These are phyloP conservation scores for Lepus europaeus DNA, from an alignment of 2,113 vertebrate species.

Conservation along the genomic window DNA sequence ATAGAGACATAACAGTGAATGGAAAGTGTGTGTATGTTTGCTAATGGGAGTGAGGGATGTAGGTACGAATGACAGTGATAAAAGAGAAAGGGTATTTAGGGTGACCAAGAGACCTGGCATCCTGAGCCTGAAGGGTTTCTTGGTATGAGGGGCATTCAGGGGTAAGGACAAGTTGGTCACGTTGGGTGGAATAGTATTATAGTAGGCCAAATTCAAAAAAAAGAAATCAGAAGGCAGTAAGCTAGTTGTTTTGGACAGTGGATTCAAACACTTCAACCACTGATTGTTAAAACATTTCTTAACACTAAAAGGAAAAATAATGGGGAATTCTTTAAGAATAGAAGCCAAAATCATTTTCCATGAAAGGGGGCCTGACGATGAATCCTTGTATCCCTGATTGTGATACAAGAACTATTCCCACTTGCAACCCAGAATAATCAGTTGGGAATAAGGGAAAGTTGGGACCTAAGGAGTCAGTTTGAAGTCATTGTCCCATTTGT, in stretches of 20 bases:
- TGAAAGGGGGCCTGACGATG: slow-evolving; percentile 12
- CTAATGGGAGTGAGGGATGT: not conserved
- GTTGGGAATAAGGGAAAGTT: not conserved
- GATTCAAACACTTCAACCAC: slow-evolving; percentile 41
- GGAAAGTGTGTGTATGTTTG: not conserved
- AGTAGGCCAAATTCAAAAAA: slow-evolving; percentile 4
- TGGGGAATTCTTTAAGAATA: slow-evolving; percentile 43
- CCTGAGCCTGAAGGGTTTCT: not conserved
- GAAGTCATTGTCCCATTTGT: not conserved
- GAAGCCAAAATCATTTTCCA: slow-evolving; percentile 31
- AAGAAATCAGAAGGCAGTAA: slow-evolving; percentile 17
- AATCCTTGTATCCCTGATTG: not conserved
- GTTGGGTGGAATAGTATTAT: not conserved
- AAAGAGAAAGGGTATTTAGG: not conserved
- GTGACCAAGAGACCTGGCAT: not conserved
- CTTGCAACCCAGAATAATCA: not conserved
- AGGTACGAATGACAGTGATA: not conserved
- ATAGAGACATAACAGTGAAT: not conserved
- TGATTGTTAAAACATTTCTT: slow-evolving; percentile 57
- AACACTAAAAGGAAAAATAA: slow-evolving; percentile 27
- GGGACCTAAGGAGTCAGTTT: not conserved
- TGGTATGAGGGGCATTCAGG: not conserved
- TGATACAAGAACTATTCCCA: not conserved
- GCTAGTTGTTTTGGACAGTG: not conserved
- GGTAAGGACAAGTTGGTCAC: not conserved